phyloP scores from a whole-genome alignment of 2,888 invertebrate species.

The Philonicus albiceps region DNA sequence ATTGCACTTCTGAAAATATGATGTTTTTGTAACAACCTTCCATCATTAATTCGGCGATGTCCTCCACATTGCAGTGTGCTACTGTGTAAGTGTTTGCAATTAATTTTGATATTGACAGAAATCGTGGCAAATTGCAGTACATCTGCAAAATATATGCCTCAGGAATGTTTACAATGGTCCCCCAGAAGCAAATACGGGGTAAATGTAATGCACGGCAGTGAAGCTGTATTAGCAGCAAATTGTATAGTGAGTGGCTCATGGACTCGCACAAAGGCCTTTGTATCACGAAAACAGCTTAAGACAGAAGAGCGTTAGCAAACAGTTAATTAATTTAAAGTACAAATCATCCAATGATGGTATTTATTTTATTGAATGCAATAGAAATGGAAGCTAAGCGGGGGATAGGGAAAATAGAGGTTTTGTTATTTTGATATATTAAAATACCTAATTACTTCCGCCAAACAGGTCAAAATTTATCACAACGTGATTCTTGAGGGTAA shows the following conservation, averaged over 20 bases:
- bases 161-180: slow-evolving; percentile 28
- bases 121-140: slow-evolving; percentile 35
- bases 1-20: slow-evolving; percentile 45
- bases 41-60: slow-evolving; percentile 15
- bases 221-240: background rate
- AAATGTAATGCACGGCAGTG: background rate
- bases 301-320: slow-evolving; percentile 50
- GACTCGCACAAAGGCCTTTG: background rate
- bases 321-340: slow-evolving; percentile 53
- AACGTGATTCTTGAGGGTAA: background rate
- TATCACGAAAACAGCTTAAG: slow-evolving; percentile 39
- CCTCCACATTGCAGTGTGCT: background rate
- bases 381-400: slow-evolving; percentile 43
- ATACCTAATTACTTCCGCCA: background rate
- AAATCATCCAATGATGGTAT: slow-evolving; percentile 52
- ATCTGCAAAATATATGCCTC: slow-evolving; percentile 22
- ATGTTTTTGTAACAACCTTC: slow-evolving; percentile 25
- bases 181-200: slow-evolving; percentile 15
- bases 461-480: background rate
- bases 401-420: slow-evolving; percentile 51
- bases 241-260: background rate
- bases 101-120: slow-evolving; percentile 47
- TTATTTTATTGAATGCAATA: slow-evolving; percentile 53
- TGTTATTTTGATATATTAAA: background rate
- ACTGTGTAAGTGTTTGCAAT: slow-evolving; percentile 45